A percentile compares a stretch with the other conserved stretches of the same genome.
phyloP scores from a whole-genome alignment of 2,888 invertebrate genomes.

The Cryptocheilus praepositus region DNA sequence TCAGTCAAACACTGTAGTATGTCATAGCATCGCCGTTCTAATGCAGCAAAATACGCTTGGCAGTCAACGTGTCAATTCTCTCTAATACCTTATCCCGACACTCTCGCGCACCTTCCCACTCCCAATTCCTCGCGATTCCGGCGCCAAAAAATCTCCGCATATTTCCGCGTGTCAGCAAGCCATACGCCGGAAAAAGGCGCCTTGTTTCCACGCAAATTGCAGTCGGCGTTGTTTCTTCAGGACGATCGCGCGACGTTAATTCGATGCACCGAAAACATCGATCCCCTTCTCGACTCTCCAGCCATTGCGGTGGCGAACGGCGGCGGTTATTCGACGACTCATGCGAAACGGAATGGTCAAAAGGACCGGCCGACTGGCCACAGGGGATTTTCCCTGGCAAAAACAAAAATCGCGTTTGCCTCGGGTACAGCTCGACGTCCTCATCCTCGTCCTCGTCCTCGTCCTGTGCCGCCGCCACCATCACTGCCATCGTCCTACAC shows the following conservation, averaged over 20 bases:
- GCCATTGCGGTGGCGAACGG: neutral
- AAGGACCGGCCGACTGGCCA: constrained; percentile 18
- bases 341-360: constrained; percentile 4
- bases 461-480: neutral
- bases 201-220: no score
- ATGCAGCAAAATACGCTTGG: no score
- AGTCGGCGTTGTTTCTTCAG: neutral
- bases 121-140: no score
- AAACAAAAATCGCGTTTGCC: constrained; percentile 55
- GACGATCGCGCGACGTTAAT: constrained; percentile 6
- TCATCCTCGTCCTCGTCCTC: neutral
- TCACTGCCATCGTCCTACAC: no score
- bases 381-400: constrained; percentile 43
- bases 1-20: no score
- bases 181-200: no score
- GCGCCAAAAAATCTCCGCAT: no score
- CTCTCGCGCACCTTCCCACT: no score
- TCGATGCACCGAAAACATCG: constrained; percentile 7
- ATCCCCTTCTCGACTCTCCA: neutral
- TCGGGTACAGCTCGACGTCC: constrained; percentile 4
- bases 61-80: no score
- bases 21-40: no score
- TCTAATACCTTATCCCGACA: no score
- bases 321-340: neutral
- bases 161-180: no score